Evolutionary conservation across 2,113 vertebrate species (phyloP), one percentile per base, ranked within the genome.

Genomic region (Myrmecobius fasciatus): DNA sequence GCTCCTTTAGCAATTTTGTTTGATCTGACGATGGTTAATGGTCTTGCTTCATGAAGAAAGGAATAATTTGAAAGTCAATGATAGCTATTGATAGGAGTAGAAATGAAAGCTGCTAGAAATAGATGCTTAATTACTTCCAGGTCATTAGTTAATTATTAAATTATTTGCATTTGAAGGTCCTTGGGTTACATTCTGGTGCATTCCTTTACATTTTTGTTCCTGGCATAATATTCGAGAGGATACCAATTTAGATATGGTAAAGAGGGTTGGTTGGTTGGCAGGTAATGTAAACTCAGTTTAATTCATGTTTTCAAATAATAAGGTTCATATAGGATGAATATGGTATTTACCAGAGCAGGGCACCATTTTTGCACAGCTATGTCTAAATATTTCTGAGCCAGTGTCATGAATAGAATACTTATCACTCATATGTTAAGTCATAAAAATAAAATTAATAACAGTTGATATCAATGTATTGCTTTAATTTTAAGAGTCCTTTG

Each of bases 11-110:
- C 75, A 94, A 1, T 43, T 83, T 83, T 83, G 36, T 83, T 94
- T 94, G 36, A 52, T 91, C 91, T 94, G 94, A 92, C n/a, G 94
- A 91, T 96, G 96, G 48, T 90, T 20, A 91, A 28, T 95, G 91
- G 26, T 93, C 12, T 94, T 92, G 8, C 5, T 43, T 43, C 94
- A 60, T 47, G 17, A 46, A 91, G 60, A 94, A 96, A 48, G 95
- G 0, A 94, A 52, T 67, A 75, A 83, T 83, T 43, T 83, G 36
- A 83, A 17, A 91, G 8, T 94, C 91, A 95, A 75, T 96, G 93
- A 95, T 95, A 43, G 43, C 20, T 43, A 20, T 75, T 75, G 36
- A 83, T 83, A 83, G 26, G 26, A 56, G n/a, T 43, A 83, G 67
- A 83, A 83, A 83, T 43, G n/a, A 83, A 83, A 20, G 1, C 20